Evolutionary conservation across 2,888 invertebrate genomes (phyloP).

Genomic region (Dolomedes plantarius): DNA sequence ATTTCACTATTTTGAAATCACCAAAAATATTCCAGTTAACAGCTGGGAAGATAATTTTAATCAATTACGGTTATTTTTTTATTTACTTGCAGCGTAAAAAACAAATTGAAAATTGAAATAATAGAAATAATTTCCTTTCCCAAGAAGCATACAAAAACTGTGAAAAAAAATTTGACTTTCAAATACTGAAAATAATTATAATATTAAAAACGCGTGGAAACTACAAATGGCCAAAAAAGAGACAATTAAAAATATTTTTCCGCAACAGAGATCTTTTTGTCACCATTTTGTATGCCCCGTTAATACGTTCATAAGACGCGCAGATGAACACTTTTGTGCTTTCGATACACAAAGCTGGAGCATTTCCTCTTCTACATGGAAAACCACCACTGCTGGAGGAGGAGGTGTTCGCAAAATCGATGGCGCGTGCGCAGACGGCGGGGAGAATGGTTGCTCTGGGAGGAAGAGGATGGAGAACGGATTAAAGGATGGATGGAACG

Average conservation of each 20-base stretch:
- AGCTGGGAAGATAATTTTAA: no score
- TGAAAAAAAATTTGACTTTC: no score
- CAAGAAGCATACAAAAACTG: no score
- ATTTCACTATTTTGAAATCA: no score
- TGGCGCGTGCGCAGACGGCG: constrained; percentile 1
- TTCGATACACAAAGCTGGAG: neutral
- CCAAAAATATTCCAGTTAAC: no score
- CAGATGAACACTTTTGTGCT: neutral
- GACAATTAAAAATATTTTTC: neutral
- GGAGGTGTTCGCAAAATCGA: neutral
- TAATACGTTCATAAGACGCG: neutral
- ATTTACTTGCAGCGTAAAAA: no score
- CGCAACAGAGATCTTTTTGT: neutral
- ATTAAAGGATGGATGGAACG: constrained; percentile 13
- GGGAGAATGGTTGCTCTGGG: neutral
- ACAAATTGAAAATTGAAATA: no score
- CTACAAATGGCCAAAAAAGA: no score
- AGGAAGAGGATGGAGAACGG: constrained; percentile 16
- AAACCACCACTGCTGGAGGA: neutral
- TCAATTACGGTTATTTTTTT: no score
- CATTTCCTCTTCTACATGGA: neutral
- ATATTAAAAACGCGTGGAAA: no score
- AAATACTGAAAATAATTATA: no score
- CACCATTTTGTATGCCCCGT: neutral
- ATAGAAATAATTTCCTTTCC: no score